Percentiles rank a stretch among this genome's conserved stretches.
These are phyloP conservation scores for Picus viridis DNA, from an alignment of 2,797 vertebrate genomes.

Conservation along the genomic window DNA sequence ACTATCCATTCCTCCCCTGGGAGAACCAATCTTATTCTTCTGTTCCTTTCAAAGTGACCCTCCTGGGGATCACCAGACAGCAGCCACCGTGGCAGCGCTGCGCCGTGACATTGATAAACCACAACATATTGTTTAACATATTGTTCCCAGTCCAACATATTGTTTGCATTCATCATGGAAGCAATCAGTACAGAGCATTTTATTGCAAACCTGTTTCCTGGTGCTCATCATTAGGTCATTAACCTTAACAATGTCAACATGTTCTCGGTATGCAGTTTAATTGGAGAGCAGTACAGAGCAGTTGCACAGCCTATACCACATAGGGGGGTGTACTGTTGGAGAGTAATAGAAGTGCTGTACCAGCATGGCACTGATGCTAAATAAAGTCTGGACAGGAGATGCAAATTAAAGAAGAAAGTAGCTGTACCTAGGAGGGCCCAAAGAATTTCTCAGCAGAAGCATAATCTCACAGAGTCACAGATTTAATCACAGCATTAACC, in stretches of 20 bases:
- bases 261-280: conserved; percentile 61
- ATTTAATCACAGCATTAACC: too few species aligned
- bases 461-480: not conserved
- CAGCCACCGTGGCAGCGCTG: conserved; percentile 1
- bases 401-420: not conserved
- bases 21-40: not conserved
- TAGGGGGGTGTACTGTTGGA: not conserved
- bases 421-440: not conserved
- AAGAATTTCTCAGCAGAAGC: not conserved
- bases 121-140: conserved; percentile 74
- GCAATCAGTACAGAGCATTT: conserved; percentile 57
- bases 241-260: conserved; percentile 69
- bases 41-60: conserved; percentile 46
- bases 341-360: not conserved
- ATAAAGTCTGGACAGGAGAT: not conserved
- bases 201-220: conserved; percentile 60
- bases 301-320: not conserved
- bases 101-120: conserved; percentile 68
- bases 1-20: not conserved
- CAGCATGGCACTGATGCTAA: not conserved
- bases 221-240: conserved; percentile 65
- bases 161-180: conserved; percentile 67
- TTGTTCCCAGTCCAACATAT: conserved; percentile 71
- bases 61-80: conserved; percentile 29
- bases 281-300: conserved; percentile 43